phyloP scores from a whole-genome alignment of 1,140 invertebrate genomes.

The Cotesia typhae region DNA sequence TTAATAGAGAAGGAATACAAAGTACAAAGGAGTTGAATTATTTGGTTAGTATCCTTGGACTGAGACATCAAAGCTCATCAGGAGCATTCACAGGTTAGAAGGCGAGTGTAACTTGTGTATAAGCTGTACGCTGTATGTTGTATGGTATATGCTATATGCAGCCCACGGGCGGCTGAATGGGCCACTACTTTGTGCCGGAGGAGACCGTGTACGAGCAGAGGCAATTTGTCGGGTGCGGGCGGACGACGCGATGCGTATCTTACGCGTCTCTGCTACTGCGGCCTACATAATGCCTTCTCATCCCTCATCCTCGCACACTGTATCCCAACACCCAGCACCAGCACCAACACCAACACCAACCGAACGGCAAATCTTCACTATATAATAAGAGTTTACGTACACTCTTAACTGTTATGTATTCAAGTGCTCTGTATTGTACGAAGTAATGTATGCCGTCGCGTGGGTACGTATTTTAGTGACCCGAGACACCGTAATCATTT shows the following conservation, averaged over 20 bases:
- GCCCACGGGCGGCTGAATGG: slow-evolving; percentile 43
- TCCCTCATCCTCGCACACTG: slow-evolving; percentile 54
- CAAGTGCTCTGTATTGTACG: not conserved
- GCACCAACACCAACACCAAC: slow-evolving; percentile 23
- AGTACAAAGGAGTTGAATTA: not conserved
- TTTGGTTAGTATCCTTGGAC: slow-evolving; percentile 39
- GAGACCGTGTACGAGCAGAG: slow-evolving; percentile 40
- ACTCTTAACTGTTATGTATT: not conserved
- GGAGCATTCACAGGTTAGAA: slow-evolving; percentile 2
- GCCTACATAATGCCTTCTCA: slow-evolving; percentile 51
- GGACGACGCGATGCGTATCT: slow-evolving; percentile 54
- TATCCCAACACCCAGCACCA: slow-evolving; percentile 37
- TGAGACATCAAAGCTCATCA: slow-evolving; percentile 57
- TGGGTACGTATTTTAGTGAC: slow-evolving; percentile 18
- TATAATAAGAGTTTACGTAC: no score
- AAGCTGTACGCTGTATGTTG: no score
- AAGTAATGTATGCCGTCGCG: slow-evolving; percentile 17
- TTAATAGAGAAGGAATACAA: no score
- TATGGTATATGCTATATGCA: not conserved
- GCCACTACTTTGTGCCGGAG: slow-evolving; percentile 37
- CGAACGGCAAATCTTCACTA: no score
- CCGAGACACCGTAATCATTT: not conserved
- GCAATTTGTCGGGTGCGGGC: slow-evolving; percentile 56
- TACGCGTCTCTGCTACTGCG: slow-evolving; percentile 47
- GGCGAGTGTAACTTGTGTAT: not conserved